Conservation (phyloP, 2,797 vertebrate genomes). For the Heliangelus exortis region DNA sequence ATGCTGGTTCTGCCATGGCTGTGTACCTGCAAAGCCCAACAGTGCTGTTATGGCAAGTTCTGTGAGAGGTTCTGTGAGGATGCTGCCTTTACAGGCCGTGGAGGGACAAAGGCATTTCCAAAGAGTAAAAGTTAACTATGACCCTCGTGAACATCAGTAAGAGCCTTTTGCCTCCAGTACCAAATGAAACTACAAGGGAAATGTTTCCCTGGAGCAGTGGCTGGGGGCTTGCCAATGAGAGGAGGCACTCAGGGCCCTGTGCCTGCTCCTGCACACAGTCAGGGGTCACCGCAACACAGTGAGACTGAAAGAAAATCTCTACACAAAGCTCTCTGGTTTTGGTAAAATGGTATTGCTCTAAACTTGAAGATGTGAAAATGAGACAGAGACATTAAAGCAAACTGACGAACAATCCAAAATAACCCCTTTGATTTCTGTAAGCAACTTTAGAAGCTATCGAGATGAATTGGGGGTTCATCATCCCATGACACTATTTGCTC, state of each 20-base stretch:
- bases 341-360: neutral
- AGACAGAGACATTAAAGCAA: neutral
- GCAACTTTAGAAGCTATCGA: neutral
- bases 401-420: accelerated
- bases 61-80: neutral
- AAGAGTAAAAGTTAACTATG: neutral
- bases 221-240: neutral
- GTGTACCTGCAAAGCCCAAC: neutral
- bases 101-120: neutral
- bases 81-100: neutral
- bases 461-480: neutral
- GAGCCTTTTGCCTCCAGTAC: neutral
- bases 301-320: neutral
- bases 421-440: neutral
- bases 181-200: neutral
- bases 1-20: neutral
- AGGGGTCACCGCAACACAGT: neutral
- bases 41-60: neutral
- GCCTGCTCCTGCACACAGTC: neutral
- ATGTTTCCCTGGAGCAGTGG: neutral
- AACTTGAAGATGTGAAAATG: neutral
- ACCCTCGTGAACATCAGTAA: neutral
- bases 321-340: accelerated
- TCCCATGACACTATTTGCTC: neutral
- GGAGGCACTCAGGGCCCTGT: neutral